Conservation (phyloP, 2,888 invertebrate genomes). For the Cremastinae sp. region DNA sequence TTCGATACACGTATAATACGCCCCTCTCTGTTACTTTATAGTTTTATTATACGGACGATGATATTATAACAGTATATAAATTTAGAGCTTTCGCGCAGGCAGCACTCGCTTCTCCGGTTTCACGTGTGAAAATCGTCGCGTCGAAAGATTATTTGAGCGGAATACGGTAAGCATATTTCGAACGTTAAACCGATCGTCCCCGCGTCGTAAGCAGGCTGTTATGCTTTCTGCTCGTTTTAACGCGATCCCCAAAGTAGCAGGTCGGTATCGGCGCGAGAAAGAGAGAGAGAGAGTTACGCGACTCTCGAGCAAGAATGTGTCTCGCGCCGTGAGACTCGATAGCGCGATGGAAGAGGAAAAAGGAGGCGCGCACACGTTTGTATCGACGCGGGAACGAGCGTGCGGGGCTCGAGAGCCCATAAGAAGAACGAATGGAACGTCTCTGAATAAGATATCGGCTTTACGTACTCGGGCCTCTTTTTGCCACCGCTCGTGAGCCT, state of each 20-base stretch:
- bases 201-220: slow-evolving; percentile 9
- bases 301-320: slow-evolving; percentile 77
- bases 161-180: slow-evolving; percentile 36
- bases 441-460: slow-evolving; percentile 79
- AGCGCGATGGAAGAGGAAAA: slow-evolving; percentile 34
- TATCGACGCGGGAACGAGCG: slow-evolving; percentile 12
- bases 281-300: slow-evolving; percentile 74
- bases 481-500: slow-evolving; percentile 65
- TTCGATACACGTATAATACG: not conserved
- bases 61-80: slow-evolving; percentile 45
- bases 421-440: slow-evolving; percentile 78
- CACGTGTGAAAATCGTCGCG: slow-evolving; percentile 58
- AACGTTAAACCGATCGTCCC: slow-evolving; percentile 41
- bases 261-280: slow-evolving; percentile 38
- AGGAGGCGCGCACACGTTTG: slow-evolving; percentile 16
- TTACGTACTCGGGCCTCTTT: slow-evolving; percentile 72
- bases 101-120: slow-evolving; percentile 25
- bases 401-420: slow-evolving; percentile 65
- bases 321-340: slow-evolving; percentile 66
- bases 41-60: not conserved
- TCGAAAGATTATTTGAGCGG: slow-evolving; percentile 56
- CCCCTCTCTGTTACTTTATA: not conserved
- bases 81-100: slow-evolving; percentile 38
- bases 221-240: slow-evolving; percentile 36
- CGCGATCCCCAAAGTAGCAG: slow-evolving; percentile 19